Evolutionary conservation across 2,888 invertebrate species (phyloP), one percentile per base, ranked within the genome.

Genomic region (Pteria penguin): DNA sequence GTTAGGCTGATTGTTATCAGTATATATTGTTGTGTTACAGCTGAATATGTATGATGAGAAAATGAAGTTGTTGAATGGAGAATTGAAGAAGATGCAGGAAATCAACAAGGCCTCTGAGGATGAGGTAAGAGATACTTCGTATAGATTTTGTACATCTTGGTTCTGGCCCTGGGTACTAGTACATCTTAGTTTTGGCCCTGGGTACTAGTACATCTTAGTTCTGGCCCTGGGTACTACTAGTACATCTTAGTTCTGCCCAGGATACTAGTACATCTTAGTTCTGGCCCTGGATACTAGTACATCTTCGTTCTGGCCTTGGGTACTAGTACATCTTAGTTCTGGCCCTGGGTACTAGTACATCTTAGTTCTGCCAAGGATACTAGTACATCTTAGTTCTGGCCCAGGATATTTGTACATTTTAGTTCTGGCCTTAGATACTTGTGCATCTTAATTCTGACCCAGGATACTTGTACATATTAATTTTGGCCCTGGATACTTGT

Each of bases 81-180:
- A 91, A 67, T 72, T 90, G 29, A 87, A 87, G 78, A 90, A 90
- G 68, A 80, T 91, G 72, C 90, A 91, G 73, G 91, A 91, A 32
- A 75, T 90, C 18, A 88, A 88, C 80, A 80, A 85, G 63, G 84
- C 86, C 45, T 82, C 88, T 4, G 89, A 90, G 71, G 85, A 86
- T 57, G 89, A 90, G 85, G 89, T 89, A 79, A 72, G 72, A 5
- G 14, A 55, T 26, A 31, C 22, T 27, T 26, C 4, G n/a, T n/a
- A n/a, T n/a, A n/a, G n/a, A n/a, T n/a, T n/a, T n/a, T 58, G 11
- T 57, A 11, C 5, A 22, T 57, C 57, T 57, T 22, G 18, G 5
- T 4, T 14, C 24, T 57, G 57, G 18, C 11, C 45, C 8, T 45
- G 8, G 8, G 45, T 45, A 11, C 45, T n/a, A n/a, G n/a, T n/a